phyloP scores from a whole-genome alignment of 35 echinoderm and acorn worm species.

The Eucidaris tribuloides region DNA sequence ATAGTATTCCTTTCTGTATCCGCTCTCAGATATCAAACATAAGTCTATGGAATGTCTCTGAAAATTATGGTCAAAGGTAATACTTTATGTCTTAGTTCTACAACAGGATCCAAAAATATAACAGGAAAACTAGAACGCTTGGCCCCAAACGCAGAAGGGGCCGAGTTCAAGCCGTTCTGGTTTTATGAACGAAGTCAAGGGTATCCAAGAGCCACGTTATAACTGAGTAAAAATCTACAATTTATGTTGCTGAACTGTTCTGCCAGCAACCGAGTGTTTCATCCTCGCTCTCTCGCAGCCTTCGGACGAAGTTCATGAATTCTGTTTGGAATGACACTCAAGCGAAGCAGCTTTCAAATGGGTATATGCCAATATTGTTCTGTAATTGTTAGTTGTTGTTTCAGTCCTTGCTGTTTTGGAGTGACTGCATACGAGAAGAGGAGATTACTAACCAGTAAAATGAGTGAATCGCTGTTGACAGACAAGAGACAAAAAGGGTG shows the following conservation, averaged over 20 bases:
- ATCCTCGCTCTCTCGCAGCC: conserved; percentile 70
- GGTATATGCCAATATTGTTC: conserved; percentile 32
- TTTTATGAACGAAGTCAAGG: conserved; percentile 18
- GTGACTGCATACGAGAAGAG: neutral
- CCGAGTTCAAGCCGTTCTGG: conserved; percentile 28
- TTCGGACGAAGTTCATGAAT: conserved; percentile 90
- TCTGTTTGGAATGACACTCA: conserved; percentile 70
- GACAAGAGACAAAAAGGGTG: neutral
- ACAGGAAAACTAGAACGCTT: neutral
- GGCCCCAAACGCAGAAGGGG: conserved; percentile 57
- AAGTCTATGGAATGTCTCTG: too few relatives aligned
- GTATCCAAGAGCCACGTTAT: conserved; percentile 68
- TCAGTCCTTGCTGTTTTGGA: neutral
- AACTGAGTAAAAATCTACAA: conserved; percentile 58
- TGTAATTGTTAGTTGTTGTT: neutral
- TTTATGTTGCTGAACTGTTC: conserved; percentile 60
- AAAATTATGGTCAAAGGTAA: too few relatives aligned
- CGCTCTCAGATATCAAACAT: too few relatives aligned
- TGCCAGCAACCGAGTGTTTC: conserved; percentile 66
- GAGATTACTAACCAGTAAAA: neutral
- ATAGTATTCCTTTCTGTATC: too few relatives aligned
- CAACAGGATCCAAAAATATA: conserved; percentile 19
- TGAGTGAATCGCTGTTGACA: neutral
- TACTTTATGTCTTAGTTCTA: too few relatives aligned
- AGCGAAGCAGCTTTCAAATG: conserved; percentile 56